Base-by-base conservation (phyloP, 2,113 vertebrate species). In the Micronycteris hirsuta region DNA sequence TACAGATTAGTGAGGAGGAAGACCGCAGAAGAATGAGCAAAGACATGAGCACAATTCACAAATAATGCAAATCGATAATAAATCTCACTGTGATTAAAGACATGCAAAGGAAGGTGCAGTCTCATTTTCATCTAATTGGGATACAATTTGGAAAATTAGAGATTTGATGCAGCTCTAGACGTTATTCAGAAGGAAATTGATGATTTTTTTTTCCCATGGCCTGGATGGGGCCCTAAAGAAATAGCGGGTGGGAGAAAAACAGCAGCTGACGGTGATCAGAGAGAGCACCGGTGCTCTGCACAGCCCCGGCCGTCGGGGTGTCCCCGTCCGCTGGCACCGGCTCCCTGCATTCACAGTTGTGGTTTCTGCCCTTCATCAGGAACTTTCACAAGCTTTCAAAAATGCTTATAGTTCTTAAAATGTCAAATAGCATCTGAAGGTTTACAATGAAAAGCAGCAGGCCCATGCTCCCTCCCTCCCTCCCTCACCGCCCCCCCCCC, bases 231-330 rank as follows among this genome's bases (percentile, higher is more conserved):
- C 77, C 43, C 38, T 85, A 58, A 47, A 83, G 63, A n/a, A 43
- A 65, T 49, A 17, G 2, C 36, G 9, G 12, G 16, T 52, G 56
- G 24, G 28, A 38, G 33, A 15, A 47, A 36, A 86, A 45, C 14
- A 38, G 63, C 41, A n/a, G 45, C 16, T 65, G 78, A 36, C 16
- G 49, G 38, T 22, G 68, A 58, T 24, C 26, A 43, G 41, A 16
- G 33, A 13, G 26, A 67, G 84, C 2, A 16, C 2, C 3, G 0
- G 1, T 2, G 1, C 2, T 74, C 26, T 41, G 45, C 14, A n/a
- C 15, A 45, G 0, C 31, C n/a, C 36, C 43, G 41, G n/a, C 13
- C 16, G 5, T 17, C 24, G 13, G 36, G 68, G 19, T 7, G 38
- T n/a, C 26, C 36, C 4, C 0, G 7, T 8, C 36, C 24, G 10